phyloP scores from a whole-genome alignment of 2,888 invertebrate species.

The Cordilura impudica region DNA sequence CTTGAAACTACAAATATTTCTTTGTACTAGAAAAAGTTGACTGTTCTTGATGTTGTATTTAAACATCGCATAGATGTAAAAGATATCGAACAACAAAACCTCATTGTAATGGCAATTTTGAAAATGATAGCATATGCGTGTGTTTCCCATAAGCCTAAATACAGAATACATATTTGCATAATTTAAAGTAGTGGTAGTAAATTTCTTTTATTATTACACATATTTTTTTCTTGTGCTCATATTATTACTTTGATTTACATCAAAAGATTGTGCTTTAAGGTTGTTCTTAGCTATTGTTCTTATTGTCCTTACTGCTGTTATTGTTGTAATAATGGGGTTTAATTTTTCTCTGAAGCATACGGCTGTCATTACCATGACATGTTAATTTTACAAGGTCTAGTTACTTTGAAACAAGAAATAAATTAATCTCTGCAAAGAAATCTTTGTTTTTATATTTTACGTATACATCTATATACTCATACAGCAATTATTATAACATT shows the following conservation, averaged over 20 bases:
- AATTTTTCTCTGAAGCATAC: conserved; percentile 35
- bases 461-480: not conserved
- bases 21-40: not conserved
- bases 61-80: conserved; percentile 13
- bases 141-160: not conserved
- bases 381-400: conserved; percentile 54
- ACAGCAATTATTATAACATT: conserved; percentile 39
- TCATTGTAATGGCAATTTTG: conserved; percentile 17
- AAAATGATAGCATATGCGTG: not conserved
- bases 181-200: not conserved
- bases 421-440: conserved; percentile 50
- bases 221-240: not conserved
- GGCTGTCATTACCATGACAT: conserved; percentile 55
- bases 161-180: not conserved
- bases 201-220: not conserved
- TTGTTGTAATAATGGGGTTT: conserved; percentile 28
- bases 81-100: conserved; percentile 32
- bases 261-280: conserved; percentile 25
- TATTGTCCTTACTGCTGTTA: not conserved
- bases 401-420: conserved; percentile 41
- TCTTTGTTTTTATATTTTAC: conserved; percentile 26
- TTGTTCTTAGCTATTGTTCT: conserved; percentile 25
- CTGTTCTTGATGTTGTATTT: not conserved
- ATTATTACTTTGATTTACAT: conserved; percentile 30
- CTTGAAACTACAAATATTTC: not conserved